Percentiles rank a stretch among this genome's conserved stretches.
These are phyloP conservation scores for Megalopta genalis DNA, from an alignment of 1,140 invertebrate genomes.

Conservation along the genomic window DNA sequence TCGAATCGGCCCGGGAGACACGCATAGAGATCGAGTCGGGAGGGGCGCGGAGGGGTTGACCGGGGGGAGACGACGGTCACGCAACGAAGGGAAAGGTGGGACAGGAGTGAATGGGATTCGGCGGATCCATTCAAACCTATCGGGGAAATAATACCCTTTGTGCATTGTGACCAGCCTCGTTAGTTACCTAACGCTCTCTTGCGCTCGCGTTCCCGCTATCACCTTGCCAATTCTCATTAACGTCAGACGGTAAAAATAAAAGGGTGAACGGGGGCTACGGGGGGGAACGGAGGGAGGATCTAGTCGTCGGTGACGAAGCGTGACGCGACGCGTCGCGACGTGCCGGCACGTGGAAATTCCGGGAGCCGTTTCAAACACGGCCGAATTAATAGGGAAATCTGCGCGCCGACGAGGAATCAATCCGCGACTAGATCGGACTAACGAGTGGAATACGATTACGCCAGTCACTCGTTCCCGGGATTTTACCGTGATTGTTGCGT, in stretches of 20 bases:
- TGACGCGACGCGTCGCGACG: slow-evolving; percentile 41
- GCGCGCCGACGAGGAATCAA: neutral
- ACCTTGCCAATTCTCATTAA: slow-evolving; percentile 63
- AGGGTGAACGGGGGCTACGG: neutral
- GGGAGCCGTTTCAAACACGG: slow-evolving; percentile 17
- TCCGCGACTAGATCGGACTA: neutral
- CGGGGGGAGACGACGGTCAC: neutral
- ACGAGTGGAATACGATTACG: neutral
- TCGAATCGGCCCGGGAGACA: neutral
- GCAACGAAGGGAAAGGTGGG: slow-evolving; percentile 34
- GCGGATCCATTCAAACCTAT: slow-evolving; percentile 55
- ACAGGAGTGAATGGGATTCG: slow-evolving; percentile 45
- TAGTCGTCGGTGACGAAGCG: slow-evolving; percentile 35
- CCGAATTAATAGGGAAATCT: slow-evolving; percentile 24
- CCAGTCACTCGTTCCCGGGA: neutral
- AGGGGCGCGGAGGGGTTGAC: neutral
- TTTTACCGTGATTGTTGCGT: neutral
- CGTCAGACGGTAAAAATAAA: slow-evolving; percentile 49
- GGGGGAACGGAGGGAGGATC: neutral
- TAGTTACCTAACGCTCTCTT: slow-evolving; percentile 52
- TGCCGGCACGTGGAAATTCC: slow-evolving; percentile 36
- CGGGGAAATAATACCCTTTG: slow-evolving; percentile 63
- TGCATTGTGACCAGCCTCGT: slow-evolving; percentile 55
- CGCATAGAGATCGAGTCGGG: neutral
- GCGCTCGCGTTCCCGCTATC: slow-evolving; percentile 28